Evolutionary conservation across 2,797 vertebrate genomes (phyloP).

Genomic region (Thaleichthys pacificus): DNA sequence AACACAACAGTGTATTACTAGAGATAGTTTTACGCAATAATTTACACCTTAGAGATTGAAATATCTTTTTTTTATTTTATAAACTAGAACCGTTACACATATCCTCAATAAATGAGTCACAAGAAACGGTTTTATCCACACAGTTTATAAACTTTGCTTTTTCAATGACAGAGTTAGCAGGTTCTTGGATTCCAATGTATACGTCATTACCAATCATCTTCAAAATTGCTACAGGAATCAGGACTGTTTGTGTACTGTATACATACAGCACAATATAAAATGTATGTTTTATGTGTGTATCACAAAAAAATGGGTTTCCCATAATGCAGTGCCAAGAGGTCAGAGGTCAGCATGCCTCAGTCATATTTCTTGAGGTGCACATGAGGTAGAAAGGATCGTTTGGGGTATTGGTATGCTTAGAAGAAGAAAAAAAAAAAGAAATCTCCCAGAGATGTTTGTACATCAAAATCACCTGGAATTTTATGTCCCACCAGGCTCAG

Average conservation of each 20-base stretch:
- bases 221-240: not conserved
- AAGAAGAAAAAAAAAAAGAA: not conserved
- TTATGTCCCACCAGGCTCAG: not conserved
- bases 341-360: not conserved
- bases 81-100: not conserved
- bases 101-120: not conserved
- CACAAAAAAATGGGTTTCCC: no score
- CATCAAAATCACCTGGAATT: not conserved
- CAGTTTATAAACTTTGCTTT: not conserved
- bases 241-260: not conserved
- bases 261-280: no score
- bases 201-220: not conserved
- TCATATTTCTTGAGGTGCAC: not conserved
- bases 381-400: not conserved
- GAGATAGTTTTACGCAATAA: not conserved
- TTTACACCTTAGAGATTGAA: not conserved
- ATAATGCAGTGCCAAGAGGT: not conserved
- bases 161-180: not conserved
- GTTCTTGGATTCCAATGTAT: not conserved
- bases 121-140: not conserved
- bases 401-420: not conserved
- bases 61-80: no score
- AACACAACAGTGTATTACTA: conserved; percentile 57
- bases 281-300: no score
- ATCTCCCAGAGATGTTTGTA: not conserved